Evolutionary conservation across 1,140 invertebrate species (phyloP), one percentile per base, ranked within the genome.

Genomic region (Pseudobourletiella spinata): DNA sequence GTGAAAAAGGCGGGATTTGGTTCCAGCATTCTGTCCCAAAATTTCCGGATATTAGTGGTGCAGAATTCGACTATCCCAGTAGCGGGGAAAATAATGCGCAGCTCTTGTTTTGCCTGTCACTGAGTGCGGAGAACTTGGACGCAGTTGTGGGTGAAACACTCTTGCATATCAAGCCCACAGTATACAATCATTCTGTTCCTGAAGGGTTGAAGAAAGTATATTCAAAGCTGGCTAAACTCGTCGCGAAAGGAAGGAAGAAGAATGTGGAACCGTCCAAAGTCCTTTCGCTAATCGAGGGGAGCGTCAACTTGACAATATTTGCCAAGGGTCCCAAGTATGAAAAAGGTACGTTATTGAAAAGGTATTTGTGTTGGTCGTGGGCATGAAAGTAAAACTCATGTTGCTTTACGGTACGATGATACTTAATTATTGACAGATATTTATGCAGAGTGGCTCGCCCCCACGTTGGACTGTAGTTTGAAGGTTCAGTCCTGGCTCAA

Each of bases 11-110:
- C 29, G 91, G 91, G 2, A 82, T 94, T 69, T 96, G 92, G 92
- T 71, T 96, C 42, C 81, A 95, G n/a, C 93, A 96, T 74, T 95
- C 91, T 54, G 87, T 93, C 15, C 93, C 93, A 0, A 80, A 83
- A 68, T 96, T 85, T 77, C 89, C 89, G 11, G 81, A 81, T 16
- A 69, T 72, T 14, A n/a, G 14, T 3, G 1, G 29, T 18, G 6
- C 11, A 3, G 62, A 73, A 3, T 95, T 92, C 72, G 72, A 67
- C 8, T 95, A 89, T 77, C 90, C 91, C 11, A 52, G 76, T 0
- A 84, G 82, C 2, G 91, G 86, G 0, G 75, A 76, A 60, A 74
- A 76, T 14, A 89, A 86, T 75, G 93, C 91, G 0, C 94, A 97
- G 75, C 87, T 84, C 29, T 86, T 93, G 65, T 76, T 96, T 0